phyloP scores from a whole-genome alignment of 2,888 invertebrate genomes.

The Sarcophaga caerulescens region DNA sequence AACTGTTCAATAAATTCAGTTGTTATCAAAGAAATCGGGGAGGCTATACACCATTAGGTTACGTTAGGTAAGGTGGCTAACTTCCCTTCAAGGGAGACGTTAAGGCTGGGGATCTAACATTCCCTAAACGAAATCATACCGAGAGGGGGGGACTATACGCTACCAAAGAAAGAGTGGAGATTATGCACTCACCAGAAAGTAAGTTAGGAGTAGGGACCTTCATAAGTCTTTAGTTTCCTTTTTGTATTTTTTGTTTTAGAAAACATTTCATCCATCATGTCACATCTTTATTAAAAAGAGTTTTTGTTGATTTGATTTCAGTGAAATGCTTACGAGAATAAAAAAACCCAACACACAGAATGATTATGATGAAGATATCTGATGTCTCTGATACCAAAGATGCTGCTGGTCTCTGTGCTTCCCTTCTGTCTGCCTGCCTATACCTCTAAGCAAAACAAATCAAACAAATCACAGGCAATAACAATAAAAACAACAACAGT shows the following conservation, averaged over 20 bases:
- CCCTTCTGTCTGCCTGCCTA: neutral
- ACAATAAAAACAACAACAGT: neutral
- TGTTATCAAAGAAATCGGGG: neutral
- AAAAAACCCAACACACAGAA: neutral
- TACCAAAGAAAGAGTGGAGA: no score
- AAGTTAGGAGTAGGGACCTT: no score
- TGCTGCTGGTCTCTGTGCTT: neutral
- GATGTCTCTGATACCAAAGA: slow-evolving; percentile 29
- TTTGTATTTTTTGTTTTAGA: neutral
- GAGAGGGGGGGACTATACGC: no score
- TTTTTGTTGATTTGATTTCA: slow-evolving; percentile 59
- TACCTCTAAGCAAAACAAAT: neutral
- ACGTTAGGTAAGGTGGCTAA: no score
- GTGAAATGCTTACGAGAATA: neutral
- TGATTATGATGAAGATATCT: slow-evolving; percentile 60
- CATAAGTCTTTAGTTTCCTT: neutral
- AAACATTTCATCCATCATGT: slow-evolving; percentile 67
- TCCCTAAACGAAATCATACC: no score
- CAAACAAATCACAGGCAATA: slow-evolving; percentile 20
- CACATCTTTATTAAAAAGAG: slow-evolving; percentile 69
- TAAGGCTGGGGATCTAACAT: no score
- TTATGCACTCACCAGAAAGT: no score
- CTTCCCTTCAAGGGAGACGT: no score
- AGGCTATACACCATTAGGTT: neutral
- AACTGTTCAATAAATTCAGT: no score